Base-by-base conservation (phyloP, 2,113 vertebrate species). In the Pseudorasbora parva region DNA sequence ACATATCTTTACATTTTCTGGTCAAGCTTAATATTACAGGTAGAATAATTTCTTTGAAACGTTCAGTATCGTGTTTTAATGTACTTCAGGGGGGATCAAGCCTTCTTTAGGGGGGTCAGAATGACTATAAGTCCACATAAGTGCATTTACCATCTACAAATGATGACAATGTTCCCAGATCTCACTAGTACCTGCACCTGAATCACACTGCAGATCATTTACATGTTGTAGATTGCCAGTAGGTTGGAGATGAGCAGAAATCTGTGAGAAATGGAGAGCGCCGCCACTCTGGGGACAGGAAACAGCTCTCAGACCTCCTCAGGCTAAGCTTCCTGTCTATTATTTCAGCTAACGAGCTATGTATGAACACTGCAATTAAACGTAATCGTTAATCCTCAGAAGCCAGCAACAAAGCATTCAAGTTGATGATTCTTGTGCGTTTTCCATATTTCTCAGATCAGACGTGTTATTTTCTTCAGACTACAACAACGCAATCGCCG, bases 291-390 rank as follows among this genome's bases (percentile, higher is more conserved):
- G 17, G 62, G 62, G 27, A 66, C 62, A 21, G 64, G 30, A 41
- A 68, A 2, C 8, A 8, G 17, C 64, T 37, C 64, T 68, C 62
- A 21, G 51, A 6, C 6, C 51, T 54, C 51, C 51, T 54, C 51
- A 54, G 51, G 51, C 17, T 37, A 19, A 68, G 27, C 30, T 75
- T 49, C 27, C 33, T 64, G 10, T 25, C 72, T 83, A 72, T 41
- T 68, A 68, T 68, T 68, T 33, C 33, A 47, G 30, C 75, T 77
- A 81, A 76, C 62, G 68, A 56, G 15, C 51, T 51, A 8, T 69
- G 51, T 19, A 19, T 57, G 68, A 87, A 85, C 82, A 85, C 73
- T 30, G 69, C 51, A 87, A 85, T 81, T 81, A 80, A 41, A 69
- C 12, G 1, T 45, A 37, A 72, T 21, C 49, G 47, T 25, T 17